Conservation (phyloP, 2,888 invertebrate genomes). For the Limnephilus lunatus region DNA sequence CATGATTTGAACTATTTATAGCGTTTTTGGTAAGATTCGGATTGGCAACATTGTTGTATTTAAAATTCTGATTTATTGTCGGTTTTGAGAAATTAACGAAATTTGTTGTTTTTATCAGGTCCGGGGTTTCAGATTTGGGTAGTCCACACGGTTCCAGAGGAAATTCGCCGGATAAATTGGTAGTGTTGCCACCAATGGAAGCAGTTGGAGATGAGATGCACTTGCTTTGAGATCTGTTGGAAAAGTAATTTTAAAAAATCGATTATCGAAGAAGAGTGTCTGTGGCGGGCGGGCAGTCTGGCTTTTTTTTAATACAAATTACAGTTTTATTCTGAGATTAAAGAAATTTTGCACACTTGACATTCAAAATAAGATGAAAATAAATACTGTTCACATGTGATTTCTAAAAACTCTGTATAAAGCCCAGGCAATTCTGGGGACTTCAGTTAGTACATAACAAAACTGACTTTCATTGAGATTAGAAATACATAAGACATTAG, state of each 20-base stretch:
- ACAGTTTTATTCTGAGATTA: no score
- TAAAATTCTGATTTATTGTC: constrained; percentile 65
- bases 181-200: constrained; percentile 21
- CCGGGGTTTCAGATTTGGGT: constrained; percentile 65
- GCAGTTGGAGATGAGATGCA: constrained; percentile 73
- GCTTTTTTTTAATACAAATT: no score
- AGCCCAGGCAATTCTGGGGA: no score
- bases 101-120: constrained; percentile 59
- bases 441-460: no score
- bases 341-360: no score
- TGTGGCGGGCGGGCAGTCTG: background rate
- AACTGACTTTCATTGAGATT: no score
- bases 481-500: no score
- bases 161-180: constrained; percentile 71
- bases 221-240: constrained; percentile 81
- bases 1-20: constrained; percentile 66
- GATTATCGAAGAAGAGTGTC: background rate
- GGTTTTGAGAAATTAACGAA: constrained; percentile 61
- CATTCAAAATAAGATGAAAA: no score
- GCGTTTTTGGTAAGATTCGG: constrained; percentile 10
- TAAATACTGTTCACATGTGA: no score
- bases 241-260: background rate
- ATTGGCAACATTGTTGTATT: constrained; percentile 15
- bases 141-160: constrained; percentile 68
- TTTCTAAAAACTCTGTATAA: no score